Conservation (phyloP, 2,113 vertebrate genomes). For the Muntiacus reevesi region DNA sequence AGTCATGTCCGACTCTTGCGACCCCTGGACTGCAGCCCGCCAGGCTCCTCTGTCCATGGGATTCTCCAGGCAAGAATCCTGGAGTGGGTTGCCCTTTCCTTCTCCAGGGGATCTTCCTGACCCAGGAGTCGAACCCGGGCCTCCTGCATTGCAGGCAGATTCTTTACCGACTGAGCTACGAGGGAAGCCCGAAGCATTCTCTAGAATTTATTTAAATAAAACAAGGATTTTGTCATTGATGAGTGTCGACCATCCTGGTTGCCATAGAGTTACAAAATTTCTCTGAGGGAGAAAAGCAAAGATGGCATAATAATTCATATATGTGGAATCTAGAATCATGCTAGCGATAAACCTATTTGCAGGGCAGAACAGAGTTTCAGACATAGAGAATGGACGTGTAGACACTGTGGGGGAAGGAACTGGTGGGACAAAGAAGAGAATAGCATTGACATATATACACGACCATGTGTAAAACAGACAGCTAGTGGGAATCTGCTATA, state of each 20-base stretch:
- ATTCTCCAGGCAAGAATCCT: too few species aligned
- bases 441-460: fast-evolving
- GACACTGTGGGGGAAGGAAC: background rate
- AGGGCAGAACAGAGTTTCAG: background rate
- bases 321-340: background rate
- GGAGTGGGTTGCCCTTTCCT: too few species aligned
- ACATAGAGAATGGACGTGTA: fast-evolving
- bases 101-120: too few species aligned
- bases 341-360: background rate
- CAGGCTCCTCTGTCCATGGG: too few species aligned
- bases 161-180: too few species aligned
- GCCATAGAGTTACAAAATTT: background rate
- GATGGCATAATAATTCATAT: background rate
- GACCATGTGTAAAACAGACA: fast-evolving
- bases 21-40: too few species aligned
- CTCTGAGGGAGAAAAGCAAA: background rate
- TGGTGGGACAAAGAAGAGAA: background rate
- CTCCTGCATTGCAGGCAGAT: too few species aligned
- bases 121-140: too few species aligned
- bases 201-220: background rate
- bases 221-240: too few species aligned
- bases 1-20: too few species aligned
- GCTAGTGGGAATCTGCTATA: background rate
- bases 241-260: background rate
- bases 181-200: background rate